A percentile compares a stretch with the other conserved stretches of the same genome.
phyloP scores from a whole-genome alignment of 2,888 invertebrate genomes.

The Mycalesis mineus region DNA sequence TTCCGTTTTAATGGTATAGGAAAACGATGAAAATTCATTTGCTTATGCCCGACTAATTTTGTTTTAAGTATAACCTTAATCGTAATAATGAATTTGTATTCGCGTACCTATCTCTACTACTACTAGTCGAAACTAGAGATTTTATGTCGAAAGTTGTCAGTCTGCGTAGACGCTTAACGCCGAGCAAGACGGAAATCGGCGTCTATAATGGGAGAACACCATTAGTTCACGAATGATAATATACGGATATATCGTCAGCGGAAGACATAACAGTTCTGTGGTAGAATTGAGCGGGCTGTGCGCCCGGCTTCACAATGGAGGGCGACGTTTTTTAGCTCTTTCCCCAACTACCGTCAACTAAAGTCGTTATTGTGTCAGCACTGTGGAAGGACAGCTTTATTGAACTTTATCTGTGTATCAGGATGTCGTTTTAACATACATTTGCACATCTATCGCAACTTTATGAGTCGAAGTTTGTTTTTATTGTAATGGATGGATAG shows the following conservation, averaged over 20 bases:
- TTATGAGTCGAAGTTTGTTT: background rate
- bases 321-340: constrained; percentile 20
- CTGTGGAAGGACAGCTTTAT: constrained; percentile 8
- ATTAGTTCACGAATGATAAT: constrained; percentile 77
- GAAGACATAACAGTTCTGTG: constrained; percentile 78
- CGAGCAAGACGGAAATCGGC: constrained; percentile 68
- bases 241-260: constrained; percentile 69
- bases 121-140: no score
- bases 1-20: no score
- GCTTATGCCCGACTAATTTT: no score
- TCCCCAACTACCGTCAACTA: constrained; percentile 15
- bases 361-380: constrained; percentile 23
- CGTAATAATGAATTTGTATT: no score
- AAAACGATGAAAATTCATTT: no score
- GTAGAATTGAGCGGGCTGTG: constrained; percentile 70
- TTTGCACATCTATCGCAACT: background rate
- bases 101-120: no score
- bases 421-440: constrained; percentile 2
- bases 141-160: background rate
- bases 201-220: constrained; percentile 74
- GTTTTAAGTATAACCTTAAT: no score
- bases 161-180: background rate
- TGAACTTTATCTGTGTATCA: background rate
- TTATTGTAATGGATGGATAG: no score
- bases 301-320: constrained; percentile 32